These are phyloP conservation scores for Trachythela sp. DNA, from an alignment of 64 coral and sea anemone genomes.

Conservation along the genomic window DNA sequence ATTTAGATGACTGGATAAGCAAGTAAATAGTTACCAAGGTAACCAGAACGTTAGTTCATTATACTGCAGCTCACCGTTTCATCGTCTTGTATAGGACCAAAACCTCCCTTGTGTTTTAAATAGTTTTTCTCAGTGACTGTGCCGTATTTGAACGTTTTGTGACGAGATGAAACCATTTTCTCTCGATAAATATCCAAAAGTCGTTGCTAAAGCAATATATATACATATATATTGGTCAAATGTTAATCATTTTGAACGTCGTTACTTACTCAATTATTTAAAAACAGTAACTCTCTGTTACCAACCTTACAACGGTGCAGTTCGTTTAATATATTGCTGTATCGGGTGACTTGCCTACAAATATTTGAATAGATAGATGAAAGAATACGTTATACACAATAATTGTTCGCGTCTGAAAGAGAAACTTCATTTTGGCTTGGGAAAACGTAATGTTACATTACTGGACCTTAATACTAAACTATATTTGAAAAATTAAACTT, in stretches of 20 bases:
- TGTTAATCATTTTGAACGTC: not conserved
- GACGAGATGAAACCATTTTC: not conserved
- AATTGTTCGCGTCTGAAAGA: no score
- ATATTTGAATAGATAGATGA: not conserved
- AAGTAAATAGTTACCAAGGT: no score
- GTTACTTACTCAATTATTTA: no score
- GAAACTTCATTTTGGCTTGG: no score
- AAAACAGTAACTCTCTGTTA: not conserved
- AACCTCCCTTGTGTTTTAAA: not conserved
- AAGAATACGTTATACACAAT: not conserved
- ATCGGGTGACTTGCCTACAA: not conserved
- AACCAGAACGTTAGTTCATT: no score
- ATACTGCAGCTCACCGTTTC: not conserved
- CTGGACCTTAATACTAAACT: no score
- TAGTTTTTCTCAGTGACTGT: not conserved
- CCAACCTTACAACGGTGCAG: not conserved
- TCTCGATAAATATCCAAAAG: not conserved
- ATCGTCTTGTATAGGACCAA: not conserved
- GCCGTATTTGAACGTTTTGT: not conserved
- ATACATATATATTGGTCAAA: not conserved
- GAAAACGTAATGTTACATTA: no score
- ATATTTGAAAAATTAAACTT: not conserved
- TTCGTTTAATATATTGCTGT: not conserved
- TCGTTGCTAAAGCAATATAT: not conserved
- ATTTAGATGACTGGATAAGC: no score